phyloP scores from a whole-genome alignment of 2,113 vertebrate genomes.

The Leptosomus discolor region DNA sequence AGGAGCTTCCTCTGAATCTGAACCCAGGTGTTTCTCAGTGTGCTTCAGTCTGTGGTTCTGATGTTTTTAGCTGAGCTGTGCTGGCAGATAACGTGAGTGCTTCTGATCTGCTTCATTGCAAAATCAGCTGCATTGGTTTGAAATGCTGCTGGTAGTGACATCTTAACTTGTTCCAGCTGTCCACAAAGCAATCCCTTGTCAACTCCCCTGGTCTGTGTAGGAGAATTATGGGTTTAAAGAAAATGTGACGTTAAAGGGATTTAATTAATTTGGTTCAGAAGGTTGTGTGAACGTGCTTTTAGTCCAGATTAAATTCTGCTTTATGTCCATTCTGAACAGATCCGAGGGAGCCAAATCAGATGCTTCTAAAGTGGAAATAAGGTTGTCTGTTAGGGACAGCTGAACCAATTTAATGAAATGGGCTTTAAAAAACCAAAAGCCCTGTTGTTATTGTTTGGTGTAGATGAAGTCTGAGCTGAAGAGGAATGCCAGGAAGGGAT shows the following conservation, averaged over 20 bases:
- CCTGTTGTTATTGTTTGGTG: neutral
- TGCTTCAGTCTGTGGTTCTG: neutral
- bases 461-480: neutral
- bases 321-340: neutral
- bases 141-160: neutral
- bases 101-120: neutral
- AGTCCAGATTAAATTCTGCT: neutral
- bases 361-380: neutral
- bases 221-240: neutral
- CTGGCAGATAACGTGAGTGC: neutral
- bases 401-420: neutral
- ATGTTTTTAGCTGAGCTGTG: neutral
- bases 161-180: conserved; percentile 14
- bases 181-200: neutral
- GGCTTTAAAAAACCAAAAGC: neutral
- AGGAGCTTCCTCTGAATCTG: neutral
- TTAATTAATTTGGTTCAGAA: neutral
- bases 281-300: neutral
- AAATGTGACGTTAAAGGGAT: neutral
- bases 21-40: neutral
- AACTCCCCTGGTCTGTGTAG: neutral
- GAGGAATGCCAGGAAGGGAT: neutral
- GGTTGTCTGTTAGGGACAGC: neutral
- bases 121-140: neutral
- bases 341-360: neutral